Conservation (phyloP, 2,113 vertebrate genomes). For the Labeo catla region DNA sequence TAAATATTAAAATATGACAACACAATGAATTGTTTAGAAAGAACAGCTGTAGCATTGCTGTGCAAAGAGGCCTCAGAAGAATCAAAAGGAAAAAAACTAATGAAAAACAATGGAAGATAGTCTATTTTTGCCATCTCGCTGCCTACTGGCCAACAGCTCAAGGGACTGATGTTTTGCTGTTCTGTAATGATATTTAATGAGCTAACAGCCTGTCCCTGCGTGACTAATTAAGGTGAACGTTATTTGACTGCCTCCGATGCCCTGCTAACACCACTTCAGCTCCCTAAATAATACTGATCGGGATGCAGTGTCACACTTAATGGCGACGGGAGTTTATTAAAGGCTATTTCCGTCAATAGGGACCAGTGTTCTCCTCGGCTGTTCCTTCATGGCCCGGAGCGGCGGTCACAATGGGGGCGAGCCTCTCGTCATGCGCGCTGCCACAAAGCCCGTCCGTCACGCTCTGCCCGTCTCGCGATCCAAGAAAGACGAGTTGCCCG, state of each 20-base stretch:
- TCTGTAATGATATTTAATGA: slow-evolving; percentile 53
- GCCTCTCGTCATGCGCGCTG: slow-evolving; percentile 81
- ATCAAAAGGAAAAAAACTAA: neutral
- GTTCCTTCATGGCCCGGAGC: slow-evolving; percentile 85
- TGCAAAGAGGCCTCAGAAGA: slow-evolving; percentile 85
- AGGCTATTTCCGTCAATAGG: slow-evolving; percentile 82
- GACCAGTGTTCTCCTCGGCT: slow-evolving; percentile 87
- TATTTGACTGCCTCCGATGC: slow-evolving; percentile 38
- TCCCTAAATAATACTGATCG: slow-evolving; percentile 77
- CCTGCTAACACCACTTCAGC: slow-evolving; percentile 69
- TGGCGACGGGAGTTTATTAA: slow-evolving; percentile 74
- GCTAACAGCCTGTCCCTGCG: slow-evolving; percentile 42
- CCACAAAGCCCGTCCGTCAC: slow-evolving; percentile 80
- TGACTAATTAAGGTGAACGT: slow-evolving; percentile 56
- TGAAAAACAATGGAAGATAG: neutral
- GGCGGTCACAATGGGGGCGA: slow-evolving; percentile 82
- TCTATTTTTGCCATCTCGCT: neutral
- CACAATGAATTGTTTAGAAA: neutral
- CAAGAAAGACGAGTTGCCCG: slow-evolving; percentile 76
- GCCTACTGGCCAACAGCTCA: neutral
- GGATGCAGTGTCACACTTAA: slow-evolving; percentile 79
- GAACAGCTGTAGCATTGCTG: slow-evolving; percentile 76
- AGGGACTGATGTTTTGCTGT: slow-evolving; percentile 22
- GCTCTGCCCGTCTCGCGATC: slow-evolving; percentile 76
- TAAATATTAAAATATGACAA: neutral